Conservation (phyloP, 2,797 vertebrate genomes). For the Bucorvus abyssinicus region DNA sequence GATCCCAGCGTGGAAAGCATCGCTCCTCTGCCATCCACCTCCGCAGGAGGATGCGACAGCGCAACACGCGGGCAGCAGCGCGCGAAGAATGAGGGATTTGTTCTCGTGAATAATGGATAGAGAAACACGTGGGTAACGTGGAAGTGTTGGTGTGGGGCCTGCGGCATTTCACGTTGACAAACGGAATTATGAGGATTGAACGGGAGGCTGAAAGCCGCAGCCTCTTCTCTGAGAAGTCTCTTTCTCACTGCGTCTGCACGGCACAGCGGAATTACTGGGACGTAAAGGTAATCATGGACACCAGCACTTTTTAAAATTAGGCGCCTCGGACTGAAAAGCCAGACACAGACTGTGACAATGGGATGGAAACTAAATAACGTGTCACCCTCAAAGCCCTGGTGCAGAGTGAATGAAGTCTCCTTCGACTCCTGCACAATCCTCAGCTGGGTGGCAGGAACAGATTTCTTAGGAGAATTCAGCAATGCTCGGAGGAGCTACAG, state of each 20-base stretch:
- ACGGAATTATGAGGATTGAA: neutral
- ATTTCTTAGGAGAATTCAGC: neutral
- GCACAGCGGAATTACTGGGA: fast-evolving
- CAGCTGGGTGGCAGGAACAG: neutral
- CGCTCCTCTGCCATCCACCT: neutral
- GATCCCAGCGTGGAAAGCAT: neutral
- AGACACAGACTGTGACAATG: neutral
- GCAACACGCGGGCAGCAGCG: neutral
- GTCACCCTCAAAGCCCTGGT: neutral
- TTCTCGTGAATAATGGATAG: conserved; percentile 24
- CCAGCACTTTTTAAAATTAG: neutral
- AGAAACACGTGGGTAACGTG: neutral
- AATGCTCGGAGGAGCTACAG: neutral
- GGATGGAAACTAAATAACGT: neutral
- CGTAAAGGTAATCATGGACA: neutral
- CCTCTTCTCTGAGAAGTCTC: neutral
- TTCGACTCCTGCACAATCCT: neutral
- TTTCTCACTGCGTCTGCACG: fast-evolving
- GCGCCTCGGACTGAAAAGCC: neutral
- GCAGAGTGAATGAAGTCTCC: neutral
- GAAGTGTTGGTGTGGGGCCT: neutral
- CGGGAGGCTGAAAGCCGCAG: neutral
- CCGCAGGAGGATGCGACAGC: neutral
- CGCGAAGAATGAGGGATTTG: neutral
- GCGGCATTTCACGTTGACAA: neutral